Percentiles rank a stretch among this genome's conserved stretches.
Conservation (phyloP, 35 echinoderm and acorn worm species). For the Acanthaster planci region DNA sequence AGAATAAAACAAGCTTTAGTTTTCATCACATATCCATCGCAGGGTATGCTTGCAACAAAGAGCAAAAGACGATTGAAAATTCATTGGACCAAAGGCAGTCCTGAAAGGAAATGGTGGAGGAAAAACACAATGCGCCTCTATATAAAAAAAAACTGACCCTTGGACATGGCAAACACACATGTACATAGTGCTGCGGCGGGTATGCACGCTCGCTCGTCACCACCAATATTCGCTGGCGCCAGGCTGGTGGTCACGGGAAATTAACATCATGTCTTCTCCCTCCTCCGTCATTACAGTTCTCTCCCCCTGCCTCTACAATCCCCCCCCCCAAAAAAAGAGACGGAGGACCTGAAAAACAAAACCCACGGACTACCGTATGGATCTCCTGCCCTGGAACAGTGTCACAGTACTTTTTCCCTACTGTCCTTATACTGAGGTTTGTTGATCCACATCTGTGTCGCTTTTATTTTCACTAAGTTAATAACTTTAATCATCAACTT, state of each 20-base stretch:
- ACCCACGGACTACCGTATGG: not conserved
- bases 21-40: too few species aligned
- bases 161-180: constrained; percentile 17
- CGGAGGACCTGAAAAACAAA: not conserved
- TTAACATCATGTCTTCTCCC: constrained; percentile 22
- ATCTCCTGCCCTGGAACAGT: not conserved
- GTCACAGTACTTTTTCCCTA: constrained; percentile 22
- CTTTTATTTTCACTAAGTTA: not conserved
- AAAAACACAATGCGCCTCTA: too few species aligned
- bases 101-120: too few species aligned
- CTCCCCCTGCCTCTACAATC: too few species aligned
- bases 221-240: constrained; percentile 2
- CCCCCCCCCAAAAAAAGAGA: too few species aligned
- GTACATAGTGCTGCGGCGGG: not conserved
- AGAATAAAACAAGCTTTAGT: too few species aligned
- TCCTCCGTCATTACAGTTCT: constrained; percentile 19
- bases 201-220: not conserved
- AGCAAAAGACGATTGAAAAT: too few species aligned
- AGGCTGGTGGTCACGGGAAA: not conserved
- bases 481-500: constrained; percentile 25
- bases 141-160: not conserved
- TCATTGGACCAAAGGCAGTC: too few species aligned
- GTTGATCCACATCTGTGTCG: constrained; percentile 22
- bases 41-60: too few species aligned
- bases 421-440: not conserved